Percentiles rank a stretch among this genome's conserved stretches.
Conservation (phyloP, 35 echinoderm and acorn worm species). For the Ptychodera flava region DNA sequence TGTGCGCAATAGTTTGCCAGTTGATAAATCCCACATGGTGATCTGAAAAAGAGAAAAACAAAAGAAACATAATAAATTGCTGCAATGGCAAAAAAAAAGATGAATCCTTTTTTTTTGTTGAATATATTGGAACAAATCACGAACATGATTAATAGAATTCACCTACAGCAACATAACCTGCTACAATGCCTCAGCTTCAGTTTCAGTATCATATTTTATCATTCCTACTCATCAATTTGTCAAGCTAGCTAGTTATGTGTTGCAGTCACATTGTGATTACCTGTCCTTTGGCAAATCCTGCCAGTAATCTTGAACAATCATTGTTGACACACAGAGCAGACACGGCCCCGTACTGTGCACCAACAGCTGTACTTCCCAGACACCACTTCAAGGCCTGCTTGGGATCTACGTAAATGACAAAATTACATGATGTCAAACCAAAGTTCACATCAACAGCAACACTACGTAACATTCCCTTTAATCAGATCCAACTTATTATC, state of each 20-base stretch:
- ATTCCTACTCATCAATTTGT: no score
- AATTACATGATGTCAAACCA: background rate
- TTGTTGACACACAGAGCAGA: conserved; percentile 89
- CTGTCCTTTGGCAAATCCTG: conserved; percentile 98
- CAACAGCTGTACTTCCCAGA: conserved; percentile 87
- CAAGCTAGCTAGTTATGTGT: no score
- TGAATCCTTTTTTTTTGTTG: no score
- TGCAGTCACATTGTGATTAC: no score
- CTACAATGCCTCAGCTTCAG: no score
- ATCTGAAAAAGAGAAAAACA: conserved; percentile 46
- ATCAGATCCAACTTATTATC: no score
- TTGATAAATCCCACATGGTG: conserved; percentile 97
- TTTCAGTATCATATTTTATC: no score
- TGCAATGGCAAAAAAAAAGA: no score
- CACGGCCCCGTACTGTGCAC: conserved; percentile 93
- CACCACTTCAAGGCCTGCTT: conserved; percentile 88
- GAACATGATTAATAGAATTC: no score
- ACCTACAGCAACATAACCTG: no score
- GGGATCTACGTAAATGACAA: conserved; percentile 41
- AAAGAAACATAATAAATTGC: background rate
- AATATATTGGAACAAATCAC: no score
- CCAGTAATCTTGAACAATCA: conserved; percentile 76
- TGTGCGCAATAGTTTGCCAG: conserved; percentile 73
- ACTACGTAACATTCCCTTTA: no score
- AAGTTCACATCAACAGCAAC: background rate